A percentile compares a stretch with the other conserved stretches of the same genome.
Conservation (phyloP, 2,113 vertebrate genomes). For the Plecotus auritus region DNA sequence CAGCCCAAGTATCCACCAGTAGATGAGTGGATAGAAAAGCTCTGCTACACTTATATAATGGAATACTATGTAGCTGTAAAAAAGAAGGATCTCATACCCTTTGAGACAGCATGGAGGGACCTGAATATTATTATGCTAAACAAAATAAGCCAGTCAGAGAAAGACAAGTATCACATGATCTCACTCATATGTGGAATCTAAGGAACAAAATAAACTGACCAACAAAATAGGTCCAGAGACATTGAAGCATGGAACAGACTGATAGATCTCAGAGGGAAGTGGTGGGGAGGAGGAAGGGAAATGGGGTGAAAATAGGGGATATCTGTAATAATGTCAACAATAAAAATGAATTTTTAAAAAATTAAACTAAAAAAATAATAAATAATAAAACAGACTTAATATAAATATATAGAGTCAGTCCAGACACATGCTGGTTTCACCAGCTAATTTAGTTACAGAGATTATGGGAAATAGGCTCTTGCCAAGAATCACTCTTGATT, state of each 20-base stretch:
- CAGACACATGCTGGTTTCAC: neutral
- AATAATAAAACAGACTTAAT: neutral
- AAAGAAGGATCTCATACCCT: neutral
- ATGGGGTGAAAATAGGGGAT: neutral
- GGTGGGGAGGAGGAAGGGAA: neutral
- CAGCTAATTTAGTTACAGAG: neutral
- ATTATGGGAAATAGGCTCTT: neutral
- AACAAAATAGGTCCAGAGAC: neutral
- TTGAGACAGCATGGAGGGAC: neutral
- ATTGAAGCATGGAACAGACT: neutral
- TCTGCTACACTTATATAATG: neutral
- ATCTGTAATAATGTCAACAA: neutral
- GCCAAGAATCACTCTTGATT: constrained; percentile 22
- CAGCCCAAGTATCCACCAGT: neutral
- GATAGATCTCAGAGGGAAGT: neutral
- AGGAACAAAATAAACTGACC: neutral
- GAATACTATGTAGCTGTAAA: neutral
- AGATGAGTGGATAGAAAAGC: neutral
- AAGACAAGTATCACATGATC: neutral
- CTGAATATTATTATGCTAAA: neutral
- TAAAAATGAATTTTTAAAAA: neutral
- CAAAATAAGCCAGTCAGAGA: neutral
- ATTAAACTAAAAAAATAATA: neutral
- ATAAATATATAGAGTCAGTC: neutral
- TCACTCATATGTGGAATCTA: neutral